A percentile compares a stretch with the other conserved stretches of the same genome.
These are phyloP conservation scores for Cylas formicarius DNA, from an alignment of 1,140 invertebrate species.

Conservation along the genomic window DNA sequence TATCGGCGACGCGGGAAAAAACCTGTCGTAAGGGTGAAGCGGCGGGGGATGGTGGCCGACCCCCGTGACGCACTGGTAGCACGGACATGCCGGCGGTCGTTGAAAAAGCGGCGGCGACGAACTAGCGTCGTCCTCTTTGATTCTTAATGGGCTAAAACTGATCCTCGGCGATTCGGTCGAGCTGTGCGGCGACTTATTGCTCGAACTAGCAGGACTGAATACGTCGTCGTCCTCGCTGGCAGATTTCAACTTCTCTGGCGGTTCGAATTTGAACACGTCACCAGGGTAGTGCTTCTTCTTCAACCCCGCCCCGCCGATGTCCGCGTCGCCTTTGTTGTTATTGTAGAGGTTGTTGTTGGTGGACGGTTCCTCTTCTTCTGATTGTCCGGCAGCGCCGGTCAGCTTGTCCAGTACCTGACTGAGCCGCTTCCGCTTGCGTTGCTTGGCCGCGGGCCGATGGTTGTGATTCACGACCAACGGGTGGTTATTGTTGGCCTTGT, in stretches of 20 bases:
- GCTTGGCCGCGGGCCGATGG: conserved; percentile 49
- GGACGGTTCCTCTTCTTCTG: conserved; percentile 6
- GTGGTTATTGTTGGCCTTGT: conserved; percentile 49
- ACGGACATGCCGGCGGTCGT: conserved; percentile 46
- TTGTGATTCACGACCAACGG: conserved; percentile 56
- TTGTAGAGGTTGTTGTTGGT: conserved; percentile 32
- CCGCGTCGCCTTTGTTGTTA: conserved; percentile 39
- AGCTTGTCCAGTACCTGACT: conserved; percentile 69
- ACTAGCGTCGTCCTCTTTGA: conserved; percentile 47
- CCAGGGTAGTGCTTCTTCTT: conserved; percentile 34
- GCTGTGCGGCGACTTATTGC: conserved; percentile 48
- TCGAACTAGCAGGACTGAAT: conserved; percentile 49
- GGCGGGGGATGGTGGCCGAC: conserved; percentile 42
- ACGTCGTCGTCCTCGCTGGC: conserved; percentile 48
- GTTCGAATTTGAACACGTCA: conserved; percentile 50
- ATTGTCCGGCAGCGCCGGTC: conserved; percentile 24
- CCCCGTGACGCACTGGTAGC: conserved; percentile 44
- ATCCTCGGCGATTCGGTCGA: conserved; percentile 51
- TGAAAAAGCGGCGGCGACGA: conserved; percentile 36
- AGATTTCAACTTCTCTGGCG: conserved; percentile 43
- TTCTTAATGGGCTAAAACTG: conserved; percentile 51
- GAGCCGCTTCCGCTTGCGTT: conserved; percentile 64
- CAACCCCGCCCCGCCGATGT: conserved; percentile 30
- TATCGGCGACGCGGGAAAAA: conserved; percentile 53
- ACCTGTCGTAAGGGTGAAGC: conserved; percentile 48